A percentile compares a stretch with the other conserved stretches of the same genome.
phyloP scores from a whole-genome alignment of 2,888 invertebrate species.

The Notodonta ziczac region DNA sequence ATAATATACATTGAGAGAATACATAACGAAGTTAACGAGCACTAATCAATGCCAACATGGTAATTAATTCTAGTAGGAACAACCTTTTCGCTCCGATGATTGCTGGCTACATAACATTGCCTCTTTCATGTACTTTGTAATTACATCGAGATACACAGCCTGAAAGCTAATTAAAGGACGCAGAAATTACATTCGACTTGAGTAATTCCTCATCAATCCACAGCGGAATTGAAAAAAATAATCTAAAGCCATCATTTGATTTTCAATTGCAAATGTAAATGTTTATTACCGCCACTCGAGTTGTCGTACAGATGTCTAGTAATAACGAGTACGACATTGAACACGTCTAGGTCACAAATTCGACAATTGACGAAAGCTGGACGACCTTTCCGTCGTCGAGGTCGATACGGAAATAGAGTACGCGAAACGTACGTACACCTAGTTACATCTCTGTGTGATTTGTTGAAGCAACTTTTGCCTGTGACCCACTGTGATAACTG shows the following conservation, averaged over 20 bases:
- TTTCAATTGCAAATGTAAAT: not conserved
- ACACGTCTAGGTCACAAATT: conserved; percentile 39
- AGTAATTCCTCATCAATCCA: conserved; percentile 5
- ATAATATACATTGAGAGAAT: not conserved
- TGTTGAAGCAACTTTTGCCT: conserved; percentile 23
- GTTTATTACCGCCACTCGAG: not conserved
- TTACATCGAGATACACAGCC: conserved; percentile 6
- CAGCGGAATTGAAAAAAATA: conserved; percentile 5
- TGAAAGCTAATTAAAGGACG: conserved; percentile 1
- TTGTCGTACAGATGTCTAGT: conserved; percentile 13
- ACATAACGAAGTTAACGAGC: conserved; percentile 19
- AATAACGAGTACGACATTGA: conserved; percentile 44
- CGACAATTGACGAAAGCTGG: conserved; percentile 51
- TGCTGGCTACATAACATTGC: conserved; percentile 13
- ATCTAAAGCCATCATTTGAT: not conserved
- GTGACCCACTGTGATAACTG: conserved; percentile 12
- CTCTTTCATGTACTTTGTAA: conserved; percentile 16
- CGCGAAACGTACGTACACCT: conserved; percentile 19
- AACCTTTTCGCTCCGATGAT: conserved; percentile 6
- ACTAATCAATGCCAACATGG: conserved; percentile 15
- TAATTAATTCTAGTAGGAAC: conserved; percentile 24
- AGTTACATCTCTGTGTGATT: conserved; percentile 37
- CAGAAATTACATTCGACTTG: not conserved
- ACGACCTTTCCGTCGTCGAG: conserved; percentile 49
- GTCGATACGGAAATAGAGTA: conserved; percentile 48